These are phyloP conservation scores for Cynaeus angustus DNA, from an alignment of 2,888 invertebrate genomes.

Conservation along the genomic window DNA sequence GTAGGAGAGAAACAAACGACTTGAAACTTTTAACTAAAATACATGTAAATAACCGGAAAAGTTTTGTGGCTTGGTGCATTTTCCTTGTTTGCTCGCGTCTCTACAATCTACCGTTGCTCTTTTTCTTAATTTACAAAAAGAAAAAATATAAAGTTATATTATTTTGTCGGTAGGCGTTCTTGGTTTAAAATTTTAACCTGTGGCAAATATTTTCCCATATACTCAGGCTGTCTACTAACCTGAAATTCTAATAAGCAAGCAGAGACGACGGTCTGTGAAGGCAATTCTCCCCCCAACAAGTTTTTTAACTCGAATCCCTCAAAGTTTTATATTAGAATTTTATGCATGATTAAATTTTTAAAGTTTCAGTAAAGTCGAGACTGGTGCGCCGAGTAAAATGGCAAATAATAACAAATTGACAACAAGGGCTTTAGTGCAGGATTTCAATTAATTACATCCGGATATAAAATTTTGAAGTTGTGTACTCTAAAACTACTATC, in stretches of 20 bases:
- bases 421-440: conserved; percentile 16
- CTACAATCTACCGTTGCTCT: neutral
- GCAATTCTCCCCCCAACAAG: conserved; percentile 39
- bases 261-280: conserved; percentile 29
- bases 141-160: conserved; percentile 7
- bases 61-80: conserved; percentile 24
- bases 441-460: conserved; percentile 30
- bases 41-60: conserved; percentile 36
- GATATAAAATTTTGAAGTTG: neutral
- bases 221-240: conserved; percentile 9
- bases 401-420: conserved; percentile 42
- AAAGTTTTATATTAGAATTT: conserved; percentile 43
- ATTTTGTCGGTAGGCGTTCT: conserved; percentile 1
- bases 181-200: conserved; percentile 17
- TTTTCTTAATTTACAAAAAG: neutral
- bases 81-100: conserved; percentile 1
- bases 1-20: conserved; percentile 23
- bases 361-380: conserved; percentile 36
- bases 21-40: conserved; percentile 23
- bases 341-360: conserved; percentile 45
- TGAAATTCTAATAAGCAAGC: conserved; percentile 34
- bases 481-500: neutral
- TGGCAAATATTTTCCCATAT: conserved; percentile 11
- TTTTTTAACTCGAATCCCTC: conserved; percentile 42
- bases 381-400: conserved; percentile 18